These are phyloP conservation scores for Stichopus chloronotus DNA, from an alignment of 35 echinoderm and acorn worm genomes.

Conservation along the genomic window DNA sequence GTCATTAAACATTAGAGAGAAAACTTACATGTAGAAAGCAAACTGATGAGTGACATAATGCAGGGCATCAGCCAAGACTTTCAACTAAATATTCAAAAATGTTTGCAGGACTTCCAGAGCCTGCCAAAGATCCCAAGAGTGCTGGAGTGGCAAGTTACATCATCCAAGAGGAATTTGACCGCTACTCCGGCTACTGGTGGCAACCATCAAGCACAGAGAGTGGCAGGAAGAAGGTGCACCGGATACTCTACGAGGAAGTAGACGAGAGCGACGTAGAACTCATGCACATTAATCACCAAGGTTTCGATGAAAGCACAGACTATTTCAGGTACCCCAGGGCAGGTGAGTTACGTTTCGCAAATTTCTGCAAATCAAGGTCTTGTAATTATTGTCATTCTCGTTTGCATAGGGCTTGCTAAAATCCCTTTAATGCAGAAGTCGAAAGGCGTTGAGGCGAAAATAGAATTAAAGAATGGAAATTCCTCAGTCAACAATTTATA, in stretches of 20 bases:
- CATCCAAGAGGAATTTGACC: slow-evolving; percentile 98
- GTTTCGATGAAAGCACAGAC: slow-evolving; percentile 77
- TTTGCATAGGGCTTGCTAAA: no score
- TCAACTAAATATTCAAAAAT: no score
- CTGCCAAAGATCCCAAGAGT: slow-evolving; percentile 90
- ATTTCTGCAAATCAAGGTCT: background rate
- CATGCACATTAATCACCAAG: slow-evolving; percentile 79
- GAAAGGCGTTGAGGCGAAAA: no score
- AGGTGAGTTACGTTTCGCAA: slow-evolving; percentile 57
- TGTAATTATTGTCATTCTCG: background rate
- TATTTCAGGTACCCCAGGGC: slow-evolving; percentile 95
- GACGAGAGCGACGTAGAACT: slow-evolving; percentile 96
- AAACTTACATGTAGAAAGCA: no score
- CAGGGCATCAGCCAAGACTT: no score
- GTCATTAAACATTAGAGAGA: no score
- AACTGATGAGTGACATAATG: no score
- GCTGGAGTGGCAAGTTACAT: slow-evolving; percentile 95
- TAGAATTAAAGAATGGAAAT: no score
- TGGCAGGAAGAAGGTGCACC: slow-evolving; percentile 17
- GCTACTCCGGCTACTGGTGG: slow-evolving; percentile 99
- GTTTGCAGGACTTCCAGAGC: slow-evolving; percentile 59
- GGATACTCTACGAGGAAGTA: slow-evolving; percentile 96
- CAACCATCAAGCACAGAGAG: slow-evolving; percentile 55
- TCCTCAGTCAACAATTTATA: no score
- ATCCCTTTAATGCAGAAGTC: no score